These are phyloP conservation scores for Penaeus indicus DNA, from an alignment of 1,140 invertebrate genomes.

Conservation along the genomic window DNA sequence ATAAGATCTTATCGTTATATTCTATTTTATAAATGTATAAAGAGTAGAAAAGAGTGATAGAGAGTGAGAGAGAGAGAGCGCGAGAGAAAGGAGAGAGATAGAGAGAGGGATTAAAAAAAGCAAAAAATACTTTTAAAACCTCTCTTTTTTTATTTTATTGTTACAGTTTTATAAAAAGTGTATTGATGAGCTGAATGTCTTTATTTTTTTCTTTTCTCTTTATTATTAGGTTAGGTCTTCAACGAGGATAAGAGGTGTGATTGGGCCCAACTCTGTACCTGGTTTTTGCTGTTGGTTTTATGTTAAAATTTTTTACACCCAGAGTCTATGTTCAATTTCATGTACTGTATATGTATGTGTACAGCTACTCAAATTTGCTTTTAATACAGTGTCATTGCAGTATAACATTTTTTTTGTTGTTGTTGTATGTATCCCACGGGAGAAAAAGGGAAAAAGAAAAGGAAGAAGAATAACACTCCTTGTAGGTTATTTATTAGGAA, in stretches of 20 bases:
- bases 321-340: slow-evolving; percentile 64
- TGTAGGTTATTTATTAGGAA: neutral
- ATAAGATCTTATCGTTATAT: too few relatives aligned
- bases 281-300: slow-evolving; percentile 61
- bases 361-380: slow-evolving; percentile 64
- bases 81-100: too few relatives aligned
- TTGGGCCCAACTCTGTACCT: slow-evolving; percentile 58
- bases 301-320: slow-evolving; percentile 64
- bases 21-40: too few relatives aligned
- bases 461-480: neutral
- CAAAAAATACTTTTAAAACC: too few relatives aligned
- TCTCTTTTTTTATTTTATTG: too few relatives aligned
- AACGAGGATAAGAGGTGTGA: slow-evolving; percentile 35
- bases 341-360: slow-evolving; percentile 64
- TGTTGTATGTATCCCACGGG: neutral
- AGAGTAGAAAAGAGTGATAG: too few relatives aligned
- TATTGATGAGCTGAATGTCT: slow-evolving; percentile 10
- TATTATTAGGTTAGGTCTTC: slow-evolving; percentile 29
- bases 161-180: neutral
- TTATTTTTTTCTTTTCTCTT: slow-evolving; percentile 26
- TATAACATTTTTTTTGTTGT: slow-evolving; percentile 16
- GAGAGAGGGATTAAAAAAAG: too few relatives aligned
- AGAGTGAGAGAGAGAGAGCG: too few relatives aligned
- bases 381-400: slow-evolving; percentile 63
- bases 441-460: neutral